A percentile compares a stretch with the other conserved stretches of the same genome.
Conservation (phyloP, 2,888 invertebrate genomes). For the Cryptophagus acutangulus region DNA sequence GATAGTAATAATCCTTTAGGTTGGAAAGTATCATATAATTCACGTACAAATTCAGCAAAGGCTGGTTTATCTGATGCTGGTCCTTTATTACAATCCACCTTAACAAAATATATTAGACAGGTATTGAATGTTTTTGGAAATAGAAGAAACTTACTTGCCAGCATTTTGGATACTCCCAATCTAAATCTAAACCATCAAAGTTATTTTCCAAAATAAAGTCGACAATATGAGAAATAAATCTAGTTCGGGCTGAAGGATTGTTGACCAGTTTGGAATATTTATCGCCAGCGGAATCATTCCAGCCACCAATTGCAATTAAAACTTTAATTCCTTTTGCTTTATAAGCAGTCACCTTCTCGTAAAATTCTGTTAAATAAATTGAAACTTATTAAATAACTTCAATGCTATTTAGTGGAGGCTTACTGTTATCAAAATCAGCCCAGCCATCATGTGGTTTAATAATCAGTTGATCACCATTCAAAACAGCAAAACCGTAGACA, state of each 20-base stretch:
- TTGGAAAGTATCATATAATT: slow-evolving; percentile 66
- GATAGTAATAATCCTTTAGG: slow-evolving; percentile 70
- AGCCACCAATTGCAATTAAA: slow-evolving; percentile 85
- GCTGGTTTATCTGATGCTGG: slow-evolving; percentile 74
- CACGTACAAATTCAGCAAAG: slow-evolving; percentile 70
- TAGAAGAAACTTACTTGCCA: slow-evolving; percentile 62
- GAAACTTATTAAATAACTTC: slow-evolving; percentile 13
- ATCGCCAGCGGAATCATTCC: slow-evolving; percentile 90
- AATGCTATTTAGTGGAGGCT: too few relatives aligned
- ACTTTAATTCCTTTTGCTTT: slow-evolving; percentile 73
- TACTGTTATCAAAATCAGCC: slow-evolving; percentile 85
- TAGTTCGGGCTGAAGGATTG: slow-evolving; percentile 62
- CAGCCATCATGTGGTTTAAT: slow-evolving; percentile 84
- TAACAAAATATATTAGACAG: slow-evolving; percentile 10
- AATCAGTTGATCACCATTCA: slow-evolving; percentile 67
- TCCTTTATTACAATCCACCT: slow-evolving; percentile 79
- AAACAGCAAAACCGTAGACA: slow-evolving; percentile 86
- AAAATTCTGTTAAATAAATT: slow-evolving; percentile 61
- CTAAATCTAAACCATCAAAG: slow-evolving; percentile 88
- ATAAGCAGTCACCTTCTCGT: slow-evolving; percentile 74
- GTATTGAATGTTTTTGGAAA: not conserved
- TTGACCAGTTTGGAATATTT: slow-evolving; percentile 82
- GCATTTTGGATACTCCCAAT: slow-evolving; percentile 93
- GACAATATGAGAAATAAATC: slow-evolving; percentile 69
- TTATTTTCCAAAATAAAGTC: slow-evolving; percentile 73